Evolutionary conservation across 2,888 invertebrate species (phyloP), one percentile per base, ranked within the genome.

Genomic region (Lasioglossum marginatum): DNA sequence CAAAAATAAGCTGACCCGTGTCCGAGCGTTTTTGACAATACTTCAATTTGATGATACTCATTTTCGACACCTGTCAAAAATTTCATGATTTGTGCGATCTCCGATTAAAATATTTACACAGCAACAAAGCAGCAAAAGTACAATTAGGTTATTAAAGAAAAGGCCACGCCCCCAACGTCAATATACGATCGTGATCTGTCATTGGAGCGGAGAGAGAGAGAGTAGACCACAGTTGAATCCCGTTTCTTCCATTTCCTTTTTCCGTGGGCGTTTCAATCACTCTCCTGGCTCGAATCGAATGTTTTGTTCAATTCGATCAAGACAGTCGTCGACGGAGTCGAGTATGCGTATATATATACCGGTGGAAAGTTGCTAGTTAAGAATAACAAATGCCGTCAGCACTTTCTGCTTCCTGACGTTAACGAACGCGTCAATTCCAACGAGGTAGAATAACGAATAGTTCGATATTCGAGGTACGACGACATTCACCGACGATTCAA

Each of bases 401-500:
- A 52, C n/a, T 77, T 80, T 45, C n/a, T 45, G 40, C 52, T 37
- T 63, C 71, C 60, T 43, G 23, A 60, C 45, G 45, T 74, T 85
- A 87, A 86, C 77, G 80, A 86, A 85, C 73, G 73, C 37, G 45
- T 52, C 57, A 71, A 27, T 72, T 68, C 79, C 71, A 76, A 77
- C 82, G 68, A 86, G 72, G 43, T 43, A 48, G 60, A 77, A 81
- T 76, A 81, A 86, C 76, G 82, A 86, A 77, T 79, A 63, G 76
- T 76, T 77, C 70, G 86, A 81, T 79, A 71, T 74, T 81, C 68
- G 60, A 34, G 66, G 45, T 37, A 70, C 74, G 68, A 60, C 77
- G 79, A 87, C 73, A 74, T 87, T 87, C 81, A 76, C 40, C 40
- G 14, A 63, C 31, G 77, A 77, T 76, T 86, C 71, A 83, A 83